Percentiles rank a stretch among this genome's conserved stretches.
Conservation (phyloP, 2,888 invertebrate species). For the Dermolepida albohirtum region DNA sequence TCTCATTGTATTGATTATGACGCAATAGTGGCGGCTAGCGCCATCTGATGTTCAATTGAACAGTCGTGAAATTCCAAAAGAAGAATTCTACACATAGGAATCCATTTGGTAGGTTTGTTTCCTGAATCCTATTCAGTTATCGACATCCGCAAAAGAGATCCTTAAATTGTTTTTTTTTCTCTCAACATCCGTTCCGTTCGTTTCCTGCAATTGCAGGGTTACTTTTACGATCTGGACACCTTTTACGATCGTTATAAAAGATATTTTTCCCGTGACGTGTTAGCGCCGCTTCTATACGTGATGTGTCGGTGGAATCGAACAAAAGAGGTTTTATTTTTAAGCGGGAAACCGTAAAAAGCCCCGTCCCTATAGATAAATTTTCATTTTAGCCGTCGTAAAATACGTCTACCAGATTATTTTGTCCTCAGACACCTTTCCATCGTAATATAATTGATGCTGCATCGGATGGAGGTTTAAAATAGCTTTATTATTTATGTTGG, state of each 20-base stretch:
- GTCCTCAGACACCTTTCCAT: conserved; percentile 2
- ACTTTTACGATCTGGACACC: not conserved
- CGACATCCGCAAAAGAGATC: conserved; percentile 6
- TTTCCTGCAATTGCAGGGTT: conserved; percentile 25
- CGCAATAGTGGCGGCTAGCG: not conserved
- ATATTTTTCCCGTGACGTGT: conserved; percentile 6
- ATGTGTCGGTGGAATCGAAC: not conserved
- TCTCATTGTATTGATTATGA: conserved; percentile 27
- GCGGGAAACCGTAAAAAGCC: conserved; percentile 6
- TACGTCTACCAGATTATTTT: conserved; percentile 15
- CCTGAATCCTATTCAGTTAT: conserved; percentile 16
- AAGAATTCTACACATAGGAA: conserved; percentile 1
- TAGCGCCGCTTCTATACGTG: conserved; percentile 1
- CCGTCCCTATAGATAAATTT: conserved; percentile 17
- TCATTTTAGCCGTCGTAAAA: conserved; percentile 28
- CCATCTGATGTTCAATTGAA: conserved; percentile 17
- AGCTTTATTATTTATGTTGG: not conserved
- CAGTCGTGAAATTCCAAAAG: not conserved
- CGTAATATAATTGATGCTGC: conserved; percentile 20
- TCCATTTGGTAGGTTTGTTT: conserved; percentile 12
- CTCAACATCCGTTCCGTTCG: not conserved
- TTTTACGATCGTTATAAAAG: conserved; percentile 15
- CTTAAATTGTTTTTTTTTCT: conserved; percentile 10
- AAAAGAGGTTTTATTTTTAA: not conserved
- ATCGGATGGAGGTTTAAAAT: not conserved